phyloP scores from a whole-genome alignment of 2,113 vertebrate genomes.

The Athene noctua region DNA sequence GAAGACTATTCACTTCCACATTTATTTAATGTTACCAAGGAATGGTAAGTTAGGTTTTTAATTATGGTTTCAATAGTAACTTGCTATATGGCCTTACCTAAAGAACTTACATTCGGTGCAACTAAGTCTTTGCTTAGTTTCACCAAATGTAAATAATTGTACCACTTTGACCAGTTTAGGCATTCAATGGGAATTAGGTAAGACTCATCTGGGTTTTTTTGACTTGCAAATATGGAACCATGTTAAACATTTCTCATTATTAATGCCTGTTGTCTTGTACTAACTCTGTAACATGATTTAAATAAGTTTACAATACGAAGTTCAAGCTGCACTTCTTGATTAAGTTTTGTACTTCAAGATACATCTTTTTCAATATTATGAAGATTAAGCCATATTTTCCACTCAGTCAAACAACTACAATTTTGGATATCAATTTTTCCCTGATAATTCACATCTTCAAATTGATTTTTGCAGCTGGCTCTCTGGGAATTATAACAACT shows the following conservation, averaged over 20 bases:
- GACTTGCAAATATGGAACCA: neutral
- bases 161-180: neutral
- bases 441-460: neutral
- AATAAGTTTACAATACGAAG: neutral
- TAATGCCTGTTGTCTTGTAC: neutral
- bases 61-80: neutral
- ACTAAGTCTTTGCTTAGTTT: neutral
- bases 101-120: neutral
- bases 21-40: neutral
- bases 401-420: neutral
- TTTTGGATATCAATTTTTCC: neutral
- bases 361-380: neutral
- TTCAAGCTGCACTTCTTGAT: neutral
- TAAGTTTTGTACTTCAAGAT: neutral
- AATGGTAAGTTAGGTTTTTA: neutral
- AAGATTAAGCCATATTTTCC: neutral
- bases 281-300: neutral
- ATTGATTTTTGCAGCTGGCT: conserved; percentile 26
- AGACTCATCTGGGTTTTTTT: neutral
- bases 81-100: neutral
- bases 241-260: neutral
- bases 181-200: neutral
- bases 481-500: neutral
- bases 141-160: neutral
- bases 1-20: neutral